Conservation (phyloP, 2,113 vertebrate species). For the Bombycilla garrulus region DNA sequence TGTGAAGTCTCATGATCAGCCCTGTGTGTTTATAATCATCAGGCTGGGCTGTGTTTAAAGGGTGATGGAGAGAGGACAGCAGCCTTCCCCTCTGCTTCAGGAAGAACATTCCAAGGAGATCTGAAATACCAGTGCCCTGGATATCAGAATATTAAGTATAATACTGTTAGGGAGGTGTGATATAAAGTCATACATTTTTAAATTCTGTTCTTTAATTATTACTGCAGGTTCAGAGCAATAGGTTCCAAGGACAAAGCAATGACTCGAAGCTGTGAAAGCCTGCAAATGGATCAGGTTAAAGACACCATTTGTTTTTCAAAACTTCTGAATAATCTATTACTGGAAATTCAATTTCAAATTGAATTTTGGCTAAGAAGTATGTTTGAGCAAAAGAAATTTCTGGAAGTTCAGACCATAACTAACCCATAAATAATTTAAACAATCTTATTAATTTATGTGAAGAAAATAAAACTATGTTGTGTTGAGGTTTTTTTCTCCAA, state of each 20-base stretch:
- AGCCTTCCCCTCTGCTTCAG: background rate
- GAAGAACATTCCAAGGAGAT: conserved; percentile 37
- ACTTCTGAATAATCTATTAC: conserved; percentile 12
- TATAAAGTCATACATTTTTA: conserved; percentile 67
- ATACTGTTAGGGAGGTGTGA: conserved; percentile 43
- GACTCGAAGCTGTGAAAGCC: background rate
- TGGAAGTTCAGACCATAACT: background rate
- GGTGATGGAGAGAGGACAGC: background rate
- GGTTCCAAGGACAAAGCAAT: conserved; percentile 59
- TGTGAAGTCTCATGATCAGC: background rate
- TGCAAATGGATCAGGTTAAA: background rate
- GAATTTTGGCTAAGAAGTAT: background rate
- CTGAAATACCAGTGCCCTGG: conserved; percentile 4
- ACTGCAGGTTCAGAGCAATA: conserved; percentile 57
- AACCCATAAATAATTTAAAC: background rate
- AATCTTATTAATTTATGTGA: background rate
- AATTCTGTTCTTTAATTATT: conserved; percentile 71
- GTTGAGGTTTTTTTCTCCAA: no score
- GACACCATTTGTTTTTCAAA: conserved; percentile 23
- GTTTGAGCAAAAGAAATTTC: background rate
- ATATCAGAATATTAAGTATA: conserved; percentile 31
- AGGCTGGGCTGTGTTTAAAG: background rate
- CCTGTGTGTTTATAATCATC: background rate
- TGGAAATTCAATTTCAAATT: conserved; percentile 4
- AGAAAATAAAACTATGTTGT: background rate